Conservation (phyloP, 2,797 vertebrate species). For the Podarcis lilfordi region DNA sequence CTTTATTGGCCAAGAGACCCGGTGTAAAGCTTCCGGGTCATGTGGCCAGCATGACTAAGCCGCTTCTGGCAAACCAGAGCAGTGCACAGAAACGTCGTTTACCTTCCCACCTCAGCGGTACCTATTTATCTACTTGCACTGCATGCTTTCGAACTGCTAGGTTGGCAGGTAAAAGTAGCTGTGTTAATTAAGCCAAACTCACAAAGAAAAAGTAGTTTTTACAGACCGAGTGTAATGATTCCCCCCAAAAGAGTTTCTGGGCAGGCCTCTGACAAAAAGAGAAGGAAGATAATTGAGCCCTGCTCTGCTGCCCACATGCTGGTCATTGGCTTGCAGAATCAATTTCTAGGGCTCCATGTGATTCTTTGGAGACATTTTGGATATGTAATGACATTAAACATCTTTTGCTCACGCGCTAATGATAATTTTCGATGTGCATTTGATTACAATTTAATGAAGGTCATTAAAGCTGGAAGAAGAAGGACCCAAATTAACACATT, state of each 20-base stretch:
- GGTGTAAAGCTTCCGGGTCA: no score
- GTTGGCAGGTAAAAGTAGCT: not conserved
- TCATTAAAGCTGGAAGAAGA: slow-evolving; percentile 21
- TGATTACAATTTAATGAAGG: slow-evolving; percentile 24
- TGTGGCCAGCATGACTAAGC: no score
- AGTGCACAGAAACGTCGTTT: no score
- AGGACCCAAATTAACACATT: slow-evolving; percentile 12
- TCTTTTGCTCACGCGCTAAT: not conserved
- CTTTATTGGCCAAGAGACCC: no score
- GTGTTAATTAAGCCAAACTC: not conserved
- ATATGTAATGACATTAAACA: not conserved
- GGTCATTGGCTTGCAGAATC: slow-evolving; percentile 24
- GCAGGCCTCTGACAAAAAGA: not conserved
- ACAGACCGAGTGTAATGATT: not conserved
- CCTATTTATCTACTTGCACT: no score
- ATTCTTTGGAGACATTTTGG: slow-evolving; percentile 11
- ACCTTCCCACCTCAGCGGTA: no score
- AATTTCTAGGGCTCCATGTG: not conserved
- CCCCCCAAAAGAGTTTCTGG: not conserved
- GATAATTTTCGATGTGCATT: slow-evolving; percentile 12
- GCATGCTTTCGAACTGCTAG: no score
- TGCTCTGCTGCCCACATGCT: not conserved
- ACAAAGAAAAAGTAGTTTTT: not conserved
- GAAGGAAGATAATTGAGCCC: not conserved
- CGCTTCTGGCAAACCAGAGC: no score